These are phyloP conservation scores for Gibbula magus DNA, from an alignment of 2,888 invertebrate species.

Conservation along the genomic window DNA sequence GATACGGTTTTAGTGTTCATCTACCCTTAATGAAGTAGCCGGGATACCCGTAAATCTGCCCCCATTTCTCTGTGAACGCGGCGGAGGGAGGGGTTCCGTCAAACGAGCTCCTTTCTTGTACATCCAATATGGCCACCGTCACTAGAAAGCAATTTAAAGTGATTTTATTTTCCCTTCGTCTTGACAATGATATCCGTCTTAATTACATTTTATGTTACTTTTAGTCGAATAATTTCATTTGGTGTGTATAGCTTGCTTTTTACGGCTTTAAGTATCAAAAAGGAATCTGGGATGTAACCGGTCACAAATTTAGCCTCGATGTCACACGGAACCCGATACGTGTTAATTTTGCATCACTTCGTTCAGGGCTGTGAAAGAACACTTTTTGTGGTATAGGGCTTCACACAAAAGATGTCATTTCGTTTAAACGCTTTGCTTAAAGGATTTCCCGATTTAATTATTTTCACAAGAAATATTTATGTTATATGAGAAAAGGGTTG, in stretches of 20 bases:
- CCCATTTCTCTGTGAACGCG: not conserved
- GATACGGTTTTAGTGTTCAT: slow-evolving; percentile 8
- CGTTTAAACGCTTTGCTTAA: not conserved
- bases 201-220: slow-evolving; percentile 18
- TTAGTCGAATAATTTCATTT: slow-evolving; percentile 22
- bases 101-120: not conserved
- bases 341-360: slow-evolving; percentile 23
- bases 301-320: slow-evolving; percentile 2
- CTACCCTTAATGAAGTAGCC: slow-evolving; percentile 18
- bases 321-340: slow-evolving; percentile 7
- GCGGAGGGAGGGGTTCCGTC: not conserved
- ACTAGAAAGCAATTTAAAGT: slow-evolving; percentile 5
- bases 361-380: not conserved
- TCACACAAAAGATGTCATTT: slow-evolving; percentile 7
- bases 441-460: not conserved
- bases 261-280: slow-evolving; percentile 7
- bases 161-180: not conserved
- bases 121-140: slow-evolving; percentile 23
- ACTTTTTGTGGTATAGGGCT: not conserved
- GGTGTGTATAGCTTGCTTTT: slow-evolving; percentile 14
- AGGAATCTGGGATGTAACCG: not conserved
- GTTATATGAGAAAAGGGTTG: not conserved
- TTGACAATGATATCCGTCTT: slow-evolving; percentile 6
- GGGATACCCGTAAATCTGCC: not conserved
- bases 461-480: slow-evolving; percentile 1